These are phyloP conservation scores for Peromyscus nudipes DNA, from an alignment of 2,797 vertebrate species.

Conservation along the genomic window DNA sequence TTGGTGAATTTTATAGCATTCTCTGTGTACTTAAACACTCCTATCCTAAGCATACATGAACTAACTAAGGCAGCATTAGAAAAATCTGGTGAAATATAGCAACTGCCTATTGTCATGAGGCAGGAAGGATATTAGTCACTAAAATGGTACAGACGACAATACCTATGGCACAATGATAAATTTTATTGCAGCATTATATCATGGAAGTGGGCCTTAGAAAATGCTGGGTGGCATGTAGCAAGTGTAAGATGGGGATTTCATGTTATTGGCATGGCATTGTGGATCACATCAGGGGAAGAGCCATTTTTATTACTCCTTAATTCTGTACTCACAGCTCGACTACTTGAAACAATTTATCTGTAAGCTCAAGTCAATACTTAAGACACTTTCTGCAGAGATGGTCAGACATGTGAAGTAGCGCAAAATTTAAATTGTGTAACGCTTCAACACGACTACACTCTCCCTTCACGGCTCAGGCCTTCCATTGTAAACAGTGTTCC, in stretches of 20 bases:
- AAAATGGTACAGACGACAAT: conserved; percentile 19
- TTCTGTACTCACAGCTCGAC: neutral
- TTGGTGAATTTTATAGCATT: conserved; percentile 24
- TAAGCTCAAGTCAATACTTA: neutral
- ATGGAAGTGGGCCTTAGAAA: conserved; percentile 21
- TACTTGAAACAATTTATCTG: neutral
- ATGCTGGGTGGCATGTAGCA: neutral
- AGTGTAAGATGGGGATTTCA: conserved; percentile 8
- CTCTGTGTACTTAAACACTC: conserved; percentile 40
- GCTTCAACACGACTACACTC: neutral
- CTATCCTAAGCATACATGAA: neutral
- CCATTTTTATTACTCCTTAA: neutral
- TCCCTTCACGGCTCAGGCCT: neutral
- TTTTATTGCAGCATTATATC: neutral
- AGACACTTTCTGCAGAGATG: neutral
- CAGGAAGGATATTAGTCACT: conserved; percentile 62
- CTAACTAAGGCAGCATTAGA: neutral
- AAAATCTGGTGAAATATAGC: conserved; percentile 39
- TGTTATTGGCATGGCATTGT: neutral
- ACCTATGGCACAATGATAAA: conserved; percentile 41
- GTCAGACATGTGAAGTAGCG: neutral
- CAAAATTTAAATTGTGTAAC: neutral
- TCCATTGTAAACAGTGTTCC: neutral
- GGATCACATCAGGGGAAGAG: neutral
- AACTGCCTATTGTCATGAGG: neutral